Conservation (phyloP, 2,113 vertebrate species). For the Micronycteris hirsuta region DNA sequence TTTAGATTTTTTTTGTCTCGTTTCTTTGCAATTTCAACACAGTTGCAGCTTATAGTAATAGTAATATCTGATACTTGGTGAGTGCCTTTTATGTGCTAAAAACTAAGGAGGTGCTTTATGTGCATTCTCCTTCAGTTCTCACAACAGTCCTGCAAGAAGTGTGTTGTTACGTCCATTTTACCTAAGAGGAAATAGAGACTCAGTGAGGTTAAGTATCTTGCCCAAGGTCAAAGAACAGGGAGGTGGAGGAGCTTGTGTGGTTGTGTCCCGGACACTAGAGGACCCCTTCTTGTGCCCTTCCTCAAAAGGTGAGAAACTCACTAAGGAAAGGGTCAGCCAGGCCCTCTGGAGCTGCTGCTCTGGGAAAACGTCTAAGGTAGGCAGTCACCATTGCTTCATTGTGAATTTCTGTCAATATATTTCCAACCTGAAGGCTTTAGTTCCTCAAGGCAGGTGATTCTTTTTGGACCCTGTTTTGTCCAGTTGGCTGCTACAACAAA, state of each 20-base stretch:
- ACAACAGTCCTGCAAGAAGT: background rate
- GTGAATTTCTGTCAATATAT: background rate
- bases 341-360: background rate
- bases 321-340: background rate
- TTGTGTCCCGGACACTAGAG: background rate
- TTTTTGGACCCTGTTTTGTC: background rate
- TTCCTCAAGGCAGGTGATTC: background rate
- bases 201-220: background rate
- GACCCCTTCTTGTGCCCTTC: background rate
- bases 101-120: background rate
- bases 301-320: background rate
- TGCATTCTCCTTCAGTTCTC: background rate
- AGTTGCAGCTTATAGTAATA: background rate
- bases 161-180: background rate
- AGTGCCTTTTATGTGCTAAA: background rate
- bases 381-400: background rate
- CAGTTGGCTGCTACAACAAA: background rate
- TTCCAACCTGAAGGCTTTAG: background rate
- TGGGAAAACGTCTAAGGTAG: background rate
- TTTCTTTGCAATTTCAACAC: background rate
- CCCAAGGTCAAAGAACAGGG: background rate
- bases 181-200: background rate
- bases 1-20: background rate
- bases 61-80: background rate
- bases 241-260: background rate